Percentiles rank a stretch among this genome's conserved stretches.
phyloP scores from a whole-genome alignment of 1,140 invertebrate species.

The Neodiprion lecontei region DNA sequence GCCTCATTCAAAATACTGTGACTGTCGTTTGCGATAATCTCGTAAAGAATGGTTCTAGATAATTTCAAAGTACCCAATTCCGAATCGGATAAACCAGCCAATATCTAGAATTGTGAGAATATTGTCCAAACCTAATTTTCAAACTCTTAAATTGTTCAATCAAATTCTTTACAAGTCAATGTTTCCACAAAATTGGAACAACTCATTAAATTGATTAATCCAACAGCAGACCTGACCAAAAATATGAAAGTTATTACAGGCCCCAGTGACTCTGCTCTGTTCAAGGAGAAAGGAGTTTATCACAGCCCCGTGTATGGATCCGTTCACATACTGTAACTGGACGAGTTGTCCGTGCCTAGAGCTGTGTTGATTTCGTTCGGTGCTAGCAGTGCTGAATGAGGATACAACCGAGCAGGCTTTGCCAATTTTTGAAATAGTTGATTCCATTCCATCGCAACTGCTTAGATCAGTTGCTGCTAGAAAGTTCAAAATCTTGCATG shows the following conservation, averaged over 20 bases:
- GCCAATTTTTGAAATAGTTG: background rate
- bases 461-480: constrained; percentile 40
- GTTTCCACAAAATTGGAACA: too few relatives aligned
- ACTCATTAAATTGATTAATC: too few relatives aligned
- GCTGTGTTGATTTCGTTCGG: constrained; percentile 68
- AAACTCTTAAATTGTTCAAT: constrained; percentile 17
- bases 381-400: constrained; percentile 65
- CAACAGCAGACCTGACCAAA: constrained; percentile 62
- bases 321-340: constrained; percentile 62
- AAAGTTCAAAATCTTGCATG: constrained; percentile 53
- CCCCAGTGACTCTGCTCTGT: constrained; percentile 65
- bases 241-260: constrained; percentile 65
- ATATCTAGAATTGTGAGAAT: constrained; percentile 23
- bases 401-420: constrained; percentile 41
- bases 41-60: constrained; percentile 29
- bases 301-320: constrained; percentile 67
- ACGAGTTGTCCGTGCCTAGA: constrained; percentile 66
- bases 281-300: constrained; percentile 70
- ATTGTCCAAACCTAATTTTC: constrained; percentile 3
- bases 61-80: constrained; percentile 34
- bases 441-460: background rate
- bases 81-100: constrained; percentile 29
- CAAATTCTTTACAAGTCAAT: background rate
- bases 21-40: constrained; percentile 28
- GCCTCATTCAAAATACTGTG: constrained; percentile 8